Conservation (phyloP, 2,113 vertebrate species). For the Thymallus thymallus region DNA sequence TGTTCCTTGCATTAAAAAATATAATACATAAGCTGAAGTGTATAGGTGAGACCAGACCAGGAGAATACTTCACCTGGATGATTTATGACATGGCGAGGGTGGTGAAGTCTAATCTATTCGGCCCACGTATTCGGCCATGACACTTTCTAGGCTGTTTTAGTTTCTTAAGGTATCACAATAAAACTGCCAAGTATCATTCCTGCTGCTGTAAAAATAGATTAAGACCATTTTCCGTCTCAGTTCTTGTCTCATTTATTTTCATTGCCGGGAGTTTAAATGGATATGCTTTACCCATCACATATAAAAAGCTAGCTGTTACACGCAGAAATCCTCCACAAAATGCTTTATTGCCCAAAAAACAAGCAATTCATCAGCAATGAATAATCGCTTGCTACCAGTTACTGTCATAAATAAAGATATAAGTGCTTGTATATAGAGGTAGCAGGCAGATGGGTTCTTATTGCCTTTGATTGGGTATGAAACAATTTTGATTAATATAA, state of each 20-base stretch:
- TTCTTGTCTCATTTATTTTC: slow-evolving; percentile 60
- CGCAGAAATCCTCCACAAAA: slow-evolving; percentile 33
- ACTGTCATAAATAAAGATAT: slow-evolving; percentile 36
- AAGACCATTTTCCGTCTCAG: slow-evolving; percentile 59
- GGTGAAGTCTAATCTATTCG: slow-evolving; percentile 6
- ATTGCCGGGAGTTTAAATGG: background rate
- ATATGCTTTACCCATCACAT: too few species aligned
- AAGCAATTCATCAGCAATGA: slow-evolving; percentile 32
- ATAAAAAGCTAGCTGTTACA: slow-evolving; percentile 17
- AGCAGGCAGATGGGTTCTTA: slow-evolving; percentile 36
- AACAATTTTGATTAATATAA: slow-evolving; percentile 43
- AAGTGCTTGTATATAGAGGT: background rate
- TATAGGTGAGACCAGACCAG: too few species aligned
- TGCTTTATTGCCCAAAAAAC: slow-evolving; percentile 42
- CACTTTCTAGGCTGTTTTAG: slow-evolving; percentile 40
- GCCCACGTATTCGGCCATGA: slow-evolving; percentile 7
- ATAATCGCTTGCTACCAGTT: slow-evolving; percentile 32
- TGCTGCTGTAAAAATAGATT: slow-evolving; percentile 48
- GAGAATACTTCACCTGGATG: too few species aligned
- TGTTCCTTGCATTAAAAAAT: too few species aligned
- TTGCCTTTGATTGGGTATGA: slow-evolving; percentile 32
- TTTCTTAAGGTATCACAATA: slow-evolving; percentile 46
- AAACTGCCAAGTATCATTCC: slow-evolving; percentile 35
- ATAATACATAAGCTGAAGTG: too few species aligned
- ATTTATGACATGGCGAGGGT: background rate